phyloP scores from a whole-genome alignment of 2,888 invertebrate genomes.

The Erebia palarica region DNA sequence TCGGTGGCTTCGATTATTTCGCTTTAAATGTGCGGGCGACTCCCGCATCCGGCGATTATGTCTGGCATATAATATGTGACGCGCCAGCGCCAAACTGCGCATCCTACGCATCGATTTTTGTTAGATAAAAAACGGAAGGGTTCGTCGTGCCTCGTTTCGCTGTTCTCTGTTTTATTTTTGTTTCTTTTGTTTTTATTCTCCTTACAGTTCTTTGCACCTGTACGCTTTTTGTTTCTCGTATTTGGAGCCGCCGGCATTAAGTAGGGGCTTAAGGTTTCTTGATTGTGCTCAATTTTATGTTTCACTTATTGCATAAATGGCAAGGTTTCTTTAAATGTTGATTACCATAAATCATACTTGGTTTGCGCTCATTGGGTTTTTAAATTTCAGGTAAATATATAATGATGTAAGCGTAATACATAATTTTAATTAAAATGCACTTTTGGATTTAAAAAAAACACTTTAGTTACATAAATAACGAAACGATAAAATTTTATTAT shows the following conservation, averaged over 20 bases:
- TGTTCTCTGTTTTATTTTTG: constrained; percentile 29
- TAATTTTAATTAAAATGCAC: no score
- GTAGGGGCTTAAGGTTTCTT: constrained; percentile 33
- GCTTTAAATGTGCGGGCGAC: constrained; percentile 78
- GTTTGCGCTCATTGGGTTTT: background rate
- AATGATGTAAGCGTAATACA: no score
- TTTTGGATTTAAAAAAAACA: background rate
- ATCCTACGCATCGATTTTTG: constrained; percentile 71
- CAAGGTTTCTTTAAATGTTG: background rate
- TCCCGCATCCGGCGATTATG: constrained; percentile 82
- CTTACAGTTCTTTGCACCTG: constrained; percentile 73
- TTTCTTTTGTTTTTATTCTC: constrained; percentile 69
- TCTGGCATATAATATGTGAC: constrained; percentile 77
- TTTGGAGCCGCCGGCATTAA: constrained; percentile 53
- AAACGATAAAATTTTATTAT: constrained; percentile 33
- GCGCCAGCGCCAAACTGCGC: constrained; percentile 67
- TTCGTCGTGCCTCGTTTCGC: constrained; percentile 47
- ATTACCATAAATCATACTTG: background rate
- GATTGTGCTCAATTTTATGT: background rate
- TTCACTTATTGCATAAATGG: constrained; percentile 6
- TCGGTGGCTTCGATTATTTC: constrained; percentile 81
- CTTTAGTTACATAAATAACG: constrained; percentile 17
- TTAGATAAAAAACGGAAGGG: constrained; percentile 76
- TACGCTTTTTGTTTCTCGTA: constrained; percentile 63
- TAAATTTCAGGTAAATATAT: background rate